These are phyloP conservation scores for Ovis canadensis DNA, from an alignment of 2,113 vertebrate genomes.

Conservation along the genomic window DNA sequence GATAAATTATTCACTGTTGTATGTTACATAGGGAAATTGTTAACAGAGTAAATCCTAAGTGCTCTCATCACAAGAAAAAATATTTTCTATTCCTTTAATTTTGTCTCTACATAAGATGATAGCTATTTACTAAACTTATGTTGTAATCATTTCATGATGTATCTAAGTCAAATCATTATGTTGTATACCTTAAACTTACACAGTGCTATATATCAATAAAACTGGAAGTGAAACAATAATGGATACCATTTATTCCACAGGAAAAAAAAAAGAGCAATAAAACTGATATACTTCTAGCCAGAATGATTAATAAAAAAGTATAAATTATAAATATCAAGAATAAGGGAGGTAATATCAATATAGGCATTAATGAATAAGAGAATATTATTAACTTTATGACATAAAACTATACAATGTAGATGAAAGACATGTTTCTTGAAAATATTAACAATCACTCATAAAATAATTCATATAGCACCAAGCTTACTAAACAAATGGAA, in stretches of 20 bases:
- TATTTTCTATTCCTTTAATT: neutral
- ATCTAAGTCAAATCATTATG: neutral
- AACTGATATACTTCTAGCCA: neutral
- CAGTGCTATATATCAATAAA: neutral
- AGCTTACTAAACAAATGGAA: neutral
- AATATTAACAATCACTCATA: neutral
- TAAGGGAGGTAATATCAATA: neutral
- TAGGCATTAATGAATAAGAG: neutral
- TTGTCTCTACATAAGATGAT: neutral
- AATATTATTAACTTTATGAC: neutral
- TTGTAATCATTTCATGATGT: neutral
- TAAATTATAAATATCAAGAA: neutral
- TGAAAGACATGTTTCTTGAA: neutral
- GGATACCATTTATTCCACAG: neutral
- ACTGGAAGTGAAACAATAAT: neutral
- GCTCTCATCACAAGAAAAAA: neutral
- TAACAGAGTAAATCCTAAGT: neutral
- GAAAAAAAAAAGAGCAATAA: neutral
- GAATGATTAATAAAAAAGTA: neutral
- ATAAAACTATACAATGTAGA: neutral
- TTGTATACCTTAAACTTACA: neutral
- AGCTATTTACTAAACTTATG: neutral
- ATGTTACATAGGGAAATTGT: neutral
- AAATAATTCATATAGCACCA: neutral
- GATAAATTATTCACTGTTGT: neutral